Evolutionary conservation across 1,140 invertebrate genomes (phyloP).

Genomic region (Lepidostoma basale): DNA sequence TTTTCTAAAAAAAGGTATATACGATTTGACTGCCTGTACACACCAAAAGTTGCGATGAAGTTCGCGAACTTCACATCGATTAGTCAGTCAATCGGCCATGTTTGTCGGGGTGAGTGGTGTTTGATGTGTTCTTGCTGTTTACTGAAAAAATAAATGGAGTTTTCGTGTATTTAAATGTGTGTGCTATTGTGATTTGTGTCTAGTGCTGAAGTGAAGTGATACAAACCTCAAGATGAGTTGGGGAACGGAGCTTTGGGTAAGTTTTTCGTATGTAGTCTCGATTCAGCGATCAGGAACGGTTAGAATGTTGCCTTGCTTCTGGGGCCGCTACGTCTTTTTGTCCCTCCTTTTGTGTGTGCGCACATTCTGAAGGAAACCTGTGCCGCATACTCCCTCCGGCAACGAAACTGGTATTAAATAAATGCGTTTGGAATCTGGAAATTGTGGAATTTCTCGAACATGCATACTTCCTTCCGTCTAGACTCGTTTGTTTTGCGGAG

Average conservation of each 20-base stretch:
- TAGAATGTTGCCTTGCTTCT: conserved; percentile 22
- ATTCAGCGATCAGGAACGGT: conserved; percentile 1
- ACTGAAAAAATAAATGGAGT: conserved; percentile 34
- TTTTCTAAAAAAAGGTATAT: no score
- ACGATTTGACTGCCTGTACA: not conserved
- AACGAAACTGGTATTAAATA: conserved; percentile 13
- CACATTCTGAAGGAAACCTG: conserved; percentile 23
- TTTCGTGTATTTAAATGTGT: conserved; percentile 33
- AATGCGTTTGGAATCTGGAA: not conserved
- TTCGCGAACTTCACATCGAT: conserved; percentile 29
- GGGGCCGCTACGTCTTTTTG: conserved; percentile 25
- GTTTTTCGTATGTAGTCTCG: conserved; percentile 21
- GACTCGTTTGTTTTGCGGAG: not conserved
- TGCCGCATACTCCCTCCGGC: not conserved
- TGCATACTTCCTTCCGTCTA: not conserved
- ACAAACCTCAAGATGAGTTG: conserved; percentile 41
- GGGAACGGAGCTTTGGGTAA: conserved; percentile 45
- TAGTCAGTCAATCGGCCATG: conserved; percentile 36
- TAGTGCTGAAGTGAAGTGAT: conserved; percentile 30
- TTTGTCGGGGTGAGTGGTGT: conserved; percentile 30
- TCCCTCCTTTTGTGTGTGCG: conserved; percentile 21
- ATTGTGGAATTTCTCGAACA: not conserved
- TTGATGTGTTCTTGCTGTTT: conserved; percentile 13
- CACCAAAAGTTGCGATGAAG: not conserved
- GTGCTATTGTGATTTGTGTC: conserved; percentile 36